Evolutionary conservation across 2,888 invertebrate species (phyloP), one percentile per base, ranked within the genome.

Genomic region (Alloscopus bannaensis): DNA sequence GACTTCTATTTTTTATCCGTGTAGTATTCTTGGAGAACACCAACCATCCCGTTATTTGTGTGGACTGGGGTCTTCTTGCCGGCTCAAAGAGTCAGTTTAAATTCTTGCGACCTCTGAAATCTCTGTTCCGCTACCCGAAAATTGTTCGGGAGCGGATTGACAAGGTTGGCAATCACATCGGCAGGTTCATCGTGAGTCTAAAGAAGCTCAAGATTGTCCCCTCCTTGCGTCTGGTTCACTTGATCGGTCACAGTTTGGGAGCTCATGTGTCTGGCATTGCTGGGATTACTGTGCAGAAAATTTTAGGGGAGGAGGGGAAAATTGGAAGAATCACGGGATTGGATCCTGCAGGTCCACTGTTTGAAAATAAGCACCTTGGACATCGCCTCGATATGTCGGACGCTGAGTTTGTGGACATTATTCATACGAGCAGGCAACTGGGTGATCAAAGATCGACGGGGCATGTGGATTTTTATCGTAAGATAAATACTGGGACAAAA

Each of bases 241-340:
- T 55, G 13, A 55, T 55, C 20, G 55, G 55, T 2, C 55, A 55
- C 55, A 55, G 55, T n/a, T 26, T 55, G 13, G 55, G 55, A 8
- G 24, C 55, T 4, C 55, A 55, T 11, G n/a, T 55, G 11, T 55
- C 55, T 26, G 55, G 55, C 1, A 92, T 84, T 98, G 55, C 20
- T 16, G 55, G 55, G 4, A 55, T 13, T 1, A 24, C 28, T 55
- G 3, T 24, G 26, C 24, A 4, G 55, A 28, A 55, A 2, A 8
- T 20, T 11, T 4, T 16, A 3, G 45, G 45, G 18, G 11, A 55
- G 24, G 55, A 55, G 26, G n/a, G n/a, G 2, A 42, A 3, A 11
- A 4, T 55, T 2, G 24, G 55, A 26, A 22, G 26, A 3, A 26
- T 26, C 24, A 55, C 55, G 3, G 55, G 55, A 1, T n/a, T 55